A percentile compares a stretch with the other conserved stretches of the same genome.
Conservation (phyloP, 2,888 invertebrate genomes). For the Macaria liturata region DNA sequence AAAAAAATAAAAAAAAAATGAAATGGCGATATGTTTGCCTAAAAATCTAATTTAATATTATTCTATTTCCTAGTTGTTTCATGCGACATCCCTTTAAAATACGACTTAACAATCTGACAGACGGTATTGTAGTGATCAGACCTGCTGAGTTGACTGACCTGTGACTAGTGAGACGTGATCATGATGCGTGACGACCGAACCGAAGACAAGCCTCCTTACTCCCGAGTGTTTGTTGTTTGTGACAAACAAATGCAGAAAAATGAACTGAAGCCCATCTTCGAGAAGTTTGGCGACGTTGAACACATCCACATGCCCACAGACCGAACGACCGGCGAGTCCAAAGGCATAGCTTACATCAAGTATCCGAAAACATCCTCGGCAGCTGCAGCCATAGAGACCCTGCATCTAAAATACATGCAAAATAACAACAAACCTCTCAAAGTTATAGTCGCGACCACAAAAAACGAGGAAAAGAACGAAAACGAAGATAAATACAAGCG, state of each 20-base stretch:
- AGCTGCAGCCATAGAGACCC: constrained; percentile 93
- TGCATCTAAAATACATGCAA: constrained; percentile 91
- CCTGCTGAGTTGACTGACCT: constrained; percentile 25
- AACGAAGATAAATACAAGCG: constrained; percentile 82
- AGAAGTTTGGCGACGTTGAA: constrained; percentile 91
- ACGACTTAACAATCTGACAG: constrained; percentile 6
- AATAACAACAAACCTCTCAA: constrained; percentile 90
- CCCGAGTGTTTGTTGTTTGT: constrained; percentile 94
- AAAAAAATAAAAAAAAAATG: no score
- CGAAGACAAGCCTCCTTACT: constrained; percentile 89
- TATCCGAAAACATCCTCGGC: constrained; percentile 96
- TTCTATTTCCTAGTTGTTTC: no score
- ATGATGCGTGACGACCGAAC: constrained; percentile 35
- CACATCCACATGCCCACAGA: constrained; percentile 95
- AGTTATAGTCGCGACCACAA: constrained; percentile 92
- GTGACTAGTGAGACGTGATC: constrained; percentile 23
- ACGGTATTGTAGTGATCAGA: constrained; percentile 24
- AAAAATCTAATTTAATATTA: no score
- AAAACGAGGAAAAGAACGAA: constrained; percentile 52
- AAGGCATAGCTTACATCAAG: constrained; percentile 96
- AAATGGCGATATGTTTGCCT: no score
- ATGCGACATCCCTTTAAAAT: background rate
- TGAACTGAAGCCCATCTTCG: constrained; percentile 90
- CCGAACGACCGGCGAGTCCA: constrained; percentile 90
- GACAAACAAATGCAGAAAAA: constrained; percentile 87